Evolutionary conservation across 2,113 vertebrate species (phyloP).

Genomic region (Hirundichthys speculiger): DNA sequence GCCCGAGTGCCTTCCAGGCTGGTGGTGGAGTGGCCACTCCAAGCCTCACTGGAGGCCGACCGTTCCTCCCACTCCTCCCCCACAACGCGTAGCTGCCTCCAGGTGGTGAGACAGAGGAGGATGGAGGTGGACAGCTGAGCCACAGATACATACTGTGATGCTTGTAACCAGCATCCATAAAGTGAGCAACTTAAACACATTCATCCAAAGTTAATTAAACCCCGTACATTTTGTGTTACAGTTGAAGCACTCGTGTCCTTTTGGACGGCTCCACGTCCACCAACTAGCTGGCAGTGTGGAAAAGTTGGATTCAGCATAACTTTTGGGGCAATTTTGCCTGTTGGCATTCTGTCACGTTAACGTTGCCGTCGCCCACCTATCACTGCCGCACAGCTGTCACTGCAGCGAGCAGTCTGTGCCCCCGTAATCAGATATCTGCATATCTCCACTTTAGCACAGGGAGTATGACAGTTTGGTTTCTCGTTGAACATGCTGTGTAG

Average conservation of each 20-base stretch:
- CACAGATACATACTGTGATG: neutral
- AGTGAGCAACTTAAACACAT: slow-evolving; percentile 12
- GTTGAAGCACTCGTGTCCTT: slow-evolving; percentile 43
- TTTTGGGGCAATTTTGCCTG: slow-evolving; percentile 72
- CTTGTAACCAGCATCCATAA: neutral
- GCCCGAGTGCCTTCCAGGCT: slow-evolving; percentile 59
- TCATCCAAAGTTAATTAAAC: slow-evolving; percentile 38
- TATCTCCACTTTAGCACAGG: slow-evolving; percentile 59
- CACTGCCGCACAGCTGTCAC: slow-evolving; percentile 72
- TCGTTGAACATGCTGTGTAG: slow-evolving; percentile 23
- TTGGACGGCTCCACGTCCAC: slow-evolving; percentile 60
- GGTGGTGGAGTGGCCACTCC: slow-evolving; percentile 63
- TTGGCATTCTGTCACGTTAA: slow-evolving; percentile 71
- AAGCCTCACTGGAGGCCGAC: slow-evolving; percentile 41
- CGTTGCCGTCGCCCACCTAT: slow-evolving; percentile 75
- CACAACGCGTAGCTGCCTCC: slow-evolving; percentile 47
- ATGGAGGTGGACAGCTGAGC: slow-evolving; percentile 13
- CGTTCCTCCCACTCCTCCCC: slow-evolving; percentile 28
- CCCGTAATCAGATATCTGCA: slow-evolving; percentile 65
- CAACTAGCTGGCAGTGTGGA: slow-evolving; percentile 71
- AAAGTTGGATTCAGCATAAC: slow-evolving; percentile 70
- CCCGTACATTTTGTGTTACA: slow-evolving; percentile 33
- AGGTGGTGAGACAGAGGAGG: slow-evolving; percentile 21
- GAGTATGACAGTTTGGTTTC: slow-evolving; percentile 49
- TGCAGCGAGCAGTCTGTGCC: slow-evolving; percentile 65